phyloP scores from a whole-genome alignment of 2,797 vertebrate genomes.

The Buphagus erythrorhynchus region DNA sequence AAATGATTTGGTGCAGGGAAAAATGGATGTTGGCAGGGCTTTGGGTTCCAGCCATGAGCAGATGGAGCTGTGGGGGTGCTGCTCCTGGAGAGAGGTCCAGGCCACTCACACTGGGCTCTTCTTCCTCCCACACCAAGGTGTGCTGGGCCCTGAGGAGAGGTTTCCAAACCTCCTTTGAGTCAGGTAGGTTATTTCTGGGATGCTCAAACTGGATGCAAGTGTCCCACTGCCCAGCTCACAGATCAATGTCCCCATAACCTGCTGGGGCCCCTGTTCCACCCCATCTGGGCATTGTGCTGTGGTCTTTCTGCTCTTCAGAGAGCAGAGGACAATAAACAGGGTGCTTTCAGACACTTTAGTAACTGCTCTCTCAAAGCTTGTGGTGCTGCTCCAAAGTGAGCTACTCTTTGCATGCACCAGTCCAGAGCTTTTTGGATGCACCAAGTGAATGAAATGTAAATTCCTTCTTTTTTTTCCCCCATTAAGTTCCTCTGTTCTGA shows the following conservation, averaged over 20 bases:
- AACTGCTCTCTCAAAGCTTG: neutral
- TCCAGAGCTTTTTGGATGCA: neutral
- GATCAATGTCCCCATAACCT: neutral
- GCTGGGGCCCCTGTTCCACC: neutral
- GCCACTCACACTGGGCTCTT: neutral
- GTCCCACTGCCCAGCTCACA: neutral
- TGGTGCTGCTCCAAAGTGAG: neutral
- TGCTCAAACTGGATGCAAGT: neutral
- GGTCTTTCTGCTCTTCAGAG: neutral
- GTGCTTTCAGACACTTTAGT: neutral
- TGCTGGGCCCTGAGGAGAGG: neutral
- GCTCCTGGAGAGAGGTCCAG: neutral
- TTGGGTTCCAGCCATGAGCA: neutral
- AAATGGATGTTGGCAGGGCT: neutral
- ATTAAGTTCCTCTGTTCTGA: neutral
- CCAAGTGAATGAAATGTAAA: neutral
- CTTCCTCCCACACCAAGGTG: neutral
- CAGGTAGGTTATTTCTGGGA: neutral
- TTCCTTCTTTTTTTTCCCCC: neutral
- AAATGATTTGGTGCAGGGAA: neutral
- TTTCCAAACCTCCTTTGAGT: neutral
- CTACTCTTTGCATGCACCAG: neutral
- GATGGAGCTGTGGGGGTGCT: neutral
- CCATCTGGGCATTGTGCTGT: accelerated
- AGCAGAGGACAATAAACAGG: neutral